phyloP scores from a whole-genome alignment of 2,888 invertebrate genomes.

The Himalopsyche anomala region DNA sequence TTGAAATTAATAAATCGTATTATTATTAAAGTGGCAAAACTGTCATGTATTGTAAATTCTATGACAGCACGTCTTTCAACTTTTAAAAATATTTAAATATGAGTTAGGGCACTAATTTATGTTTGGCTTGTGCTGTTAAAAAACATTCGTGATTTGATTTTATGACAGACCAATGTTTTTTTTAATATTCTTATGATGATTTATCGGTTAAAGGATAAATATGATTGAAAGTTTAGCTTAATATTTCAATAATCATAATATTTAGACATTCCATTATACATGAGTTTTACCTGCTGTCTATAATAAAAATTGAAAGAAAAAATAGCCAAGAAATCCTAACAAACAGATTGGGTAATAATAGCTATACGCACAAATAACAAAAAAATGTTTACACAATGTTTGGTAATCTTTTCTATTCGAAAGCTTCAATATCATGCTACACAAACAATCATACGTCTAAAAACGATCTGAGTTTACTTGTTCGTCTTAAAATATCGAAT shows the following conservation, averaged over 20 bases:
- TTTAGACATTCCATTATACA: neutral
- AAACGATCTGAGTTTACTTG: neutral
- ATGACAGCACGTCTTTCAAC: too few species aligned
- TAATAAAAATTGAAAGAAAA: neutral
- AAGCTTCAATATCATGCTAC: neutral
- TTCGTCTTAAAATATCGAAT: neutral
- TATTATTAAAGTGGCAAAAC: too few species aligned
- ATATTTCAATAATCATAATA: neutral
- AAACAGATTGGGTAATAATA: neutral
- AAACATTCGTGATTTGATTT: too few species aligned
- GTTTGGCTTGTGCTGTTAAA: too few species aligned
- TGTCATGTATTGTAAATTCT: too few species aligned
- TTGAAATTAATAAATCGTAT: too few species aligned
- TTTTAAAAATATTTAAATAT: too few species aligned
- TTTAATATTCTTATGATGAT: too few species aligned
- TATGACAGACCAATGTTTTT: too few species aligned
- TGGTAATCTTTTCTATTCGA: neutral
- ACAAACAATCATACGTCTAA: neutral
- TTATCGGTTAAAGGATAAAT: neutral
- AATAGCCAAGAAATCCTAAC: neutral
- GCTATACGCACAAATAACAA: neutral
- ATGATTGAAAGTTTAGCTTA: neutral
- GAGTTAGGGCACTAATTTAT: too few species aligned
- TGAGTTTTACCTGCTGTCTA: neutral
- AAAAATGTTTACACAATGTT: neutral